Conservation (phyloP, 1,140 invertebrate species). For the Drosophila ambigua region DNA sequence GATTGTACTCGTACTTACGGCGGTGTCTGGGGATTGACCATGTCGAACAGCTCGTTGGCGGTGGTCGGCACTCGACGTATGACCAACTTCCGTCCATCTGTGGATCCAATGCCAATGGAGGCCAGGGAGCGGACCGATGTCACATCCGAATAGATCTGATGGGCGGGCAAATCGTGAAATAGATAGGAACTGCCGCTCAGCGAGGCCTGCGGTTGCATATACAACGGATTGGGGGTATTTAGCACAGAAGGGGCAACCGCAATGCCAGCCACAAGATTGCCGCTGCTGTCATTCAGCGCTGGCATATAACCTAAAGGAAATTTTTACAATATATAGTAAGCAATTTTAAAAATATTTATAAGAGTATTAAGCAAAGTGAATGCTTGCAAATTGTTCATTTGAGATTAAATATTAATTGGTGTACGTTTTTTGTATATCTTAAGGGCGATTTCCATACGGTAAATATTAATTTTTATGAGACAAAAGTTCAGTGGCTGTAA, state of each 20-base stretch:
- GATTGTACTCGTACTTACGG: slow-evolving; percentile 87
- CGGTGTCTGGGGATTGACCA: slow-evolving; percentile 91
- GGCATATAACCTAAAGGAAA: slow-evolving; percentile 62
- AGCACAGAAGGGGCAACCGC: slow-evolving; percentile 39
- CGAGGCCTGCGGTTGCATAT: slow-evolving; percentile 74
- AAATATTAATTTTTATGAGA: too few species aligned
- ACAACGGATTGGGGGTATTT: slow-evolving; percentile 63
- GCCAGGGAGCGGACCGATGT: slow-evolving; percentile 90
- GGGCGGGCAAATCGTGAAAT: slow-evolving; percentile 83
- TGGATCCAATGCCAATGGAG: slow-evolving; percentile 93
- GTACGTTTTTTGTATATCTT: too few species aligned
- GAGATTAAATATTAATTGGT: too few species aligned
- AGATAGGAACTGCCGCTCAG: slow-evolving; percentile 82
- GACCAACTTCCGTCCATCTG: slow-evolving; percentile 92
- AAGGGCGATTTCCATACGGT: too few species aligned
- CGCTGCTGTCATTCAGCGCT: slow-evolving; percentile 59
- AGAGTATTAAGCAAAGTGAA: too few species aligned
- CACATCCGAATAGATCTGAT: slow-evolving; percentile 85
- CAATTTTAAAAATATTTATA: too few species aligned
- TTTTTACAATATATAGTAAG: background rate
- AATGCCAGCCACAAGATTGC: slow-evolving; percentile 56
- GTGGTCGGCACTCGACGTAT: slow-evolving; percentile 92
- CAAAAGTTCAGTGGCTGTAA: too few species aligned
- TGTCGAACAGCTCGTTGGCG: slow-evolving; percentile 91
- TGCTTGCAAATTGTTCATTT: too few species aligned